Base-by-base conservation (phyloP, 64 coral and sea anemone species). In the Pachyseris speciosa region DNA sequence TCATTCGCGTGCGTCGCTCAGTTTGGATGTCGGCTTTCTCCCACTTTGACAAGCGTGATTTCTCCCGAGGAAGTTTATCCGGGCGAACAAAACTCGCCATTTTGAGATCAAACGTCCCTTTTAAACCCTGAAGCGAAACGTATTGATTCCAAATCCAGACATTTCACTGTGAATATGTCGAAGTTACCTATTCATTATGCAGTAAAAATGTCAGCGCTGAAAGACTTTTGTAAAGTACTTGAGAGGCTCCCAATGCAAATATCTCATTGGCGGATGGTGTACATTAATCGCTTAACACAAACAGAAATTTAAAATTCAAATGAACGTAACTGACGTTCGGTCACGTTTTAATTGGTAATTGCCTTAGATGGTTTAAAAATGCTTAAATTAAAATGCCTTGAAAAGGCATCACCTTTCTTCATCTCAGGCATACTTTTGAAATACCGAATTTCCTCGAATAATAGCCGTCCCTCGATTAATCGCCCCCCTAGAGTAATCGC, bases 71-170 rank as follows among this genome's bases (percentile, higher is more conserved):
- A 1, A 29, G 11, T 25, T 84, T 88, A 44, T 87, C 67, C 26
- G 92, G 40, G 34, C 91, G 89, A 28, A 96, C 94, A 88, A 96
- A 96, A 57, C 94, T 96, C 44, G 94, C 94, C 94, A 92, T 94
- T 48, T 33, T 24, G 2, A 36, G 41, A 32, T 67, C 45, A 32
- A 10, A 4, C 19, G 15, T 20, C 24, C 4, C 28, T 7, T 19
- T n/a, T n/a, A n/a, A 61, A 57, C 2, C 2, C 24, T 5, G 5
- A 27, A 30, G 0, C 24, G 8, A n/a, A 30, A 48, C 25, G 25
- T 29, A 39, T 2, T 40, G 51, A 26, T 10, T 12, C 47, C 53
- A 20, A 24, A 26, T 17, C 33, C 32, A 59, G 15, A 22, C 13
- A 10, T 38, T 61, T 13, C 16, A 37, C 52, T 37, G 51, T 22